Evolutionary conservation across 2,888 invertebrate species (phyloP).

Genomic region (Neoscelio sp.): DNA sequence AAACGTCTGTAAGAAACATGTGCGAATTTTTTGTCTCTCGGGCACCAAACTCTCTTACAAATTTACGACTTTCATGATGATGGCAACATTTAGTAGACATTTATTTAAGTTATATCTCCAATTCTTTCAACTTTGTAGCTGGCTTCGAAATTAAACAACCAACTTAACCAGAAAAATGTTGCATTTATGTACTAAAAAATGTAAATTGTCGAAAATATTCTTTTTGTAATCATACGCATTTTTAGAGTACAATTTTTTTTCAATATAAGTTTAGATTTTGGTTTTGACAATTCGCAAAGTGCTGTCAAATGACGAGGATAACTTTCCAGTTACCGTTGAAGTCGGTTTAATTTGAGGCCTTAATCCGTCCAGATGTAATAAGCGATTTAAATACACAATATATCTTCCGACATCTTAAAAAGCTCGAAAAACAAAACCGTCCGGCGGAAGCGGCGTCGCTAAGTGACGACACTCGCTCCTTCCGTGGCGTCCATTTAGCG

Average conservation of each 20-base stretch:
- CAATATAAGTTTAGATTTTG: no score
- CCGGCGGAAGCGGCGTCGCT: constrained; percentile 77
- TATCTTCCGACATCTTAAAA: constrained; percentile 73
- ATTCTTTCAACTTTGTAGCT: constrained; percentile 54
- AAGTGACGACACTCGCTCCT: constrained; percentile 75
- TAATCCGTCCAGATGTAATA: constrained; percentile 31
- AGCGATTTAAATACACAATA: constrained; percentile 62
- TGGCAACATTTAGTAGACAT: constrained; percentile 55
- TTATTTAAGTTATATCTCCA: constrained; percentile 35
- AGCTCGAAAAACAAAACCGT: constrained; percentile 74
- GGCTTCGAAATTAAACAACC: constrained; percentile 31
- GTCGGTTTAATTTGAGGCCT: constrained; percentile 41
- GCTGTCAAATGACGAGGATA: constrained; percentile 13
- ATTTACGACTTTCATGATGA: constrained; percentile 49
- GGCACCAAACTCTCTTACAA: constrained; percentile 28
- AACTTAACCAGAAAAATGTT: no score
- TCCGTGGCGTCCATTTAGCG: constrained; percentile 65
- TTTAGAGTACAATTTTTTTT: no score
- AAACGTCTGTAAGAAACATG: constrained; percentile 49
- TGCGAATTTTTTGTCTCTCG: constrained; percentile 31
- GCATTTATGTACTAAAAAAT: constrained; percentile 8
- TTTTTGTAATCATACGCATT: no score
- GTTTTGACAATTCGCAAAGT: no score
- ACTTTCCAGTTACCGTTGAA: constrained; percentile 65
- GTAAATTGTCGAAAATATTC: background rate